Base-by-base conservation (phyloP, 2,797 vertebrate genomes). In the Melanotaenia parkinsoni region DNA sequence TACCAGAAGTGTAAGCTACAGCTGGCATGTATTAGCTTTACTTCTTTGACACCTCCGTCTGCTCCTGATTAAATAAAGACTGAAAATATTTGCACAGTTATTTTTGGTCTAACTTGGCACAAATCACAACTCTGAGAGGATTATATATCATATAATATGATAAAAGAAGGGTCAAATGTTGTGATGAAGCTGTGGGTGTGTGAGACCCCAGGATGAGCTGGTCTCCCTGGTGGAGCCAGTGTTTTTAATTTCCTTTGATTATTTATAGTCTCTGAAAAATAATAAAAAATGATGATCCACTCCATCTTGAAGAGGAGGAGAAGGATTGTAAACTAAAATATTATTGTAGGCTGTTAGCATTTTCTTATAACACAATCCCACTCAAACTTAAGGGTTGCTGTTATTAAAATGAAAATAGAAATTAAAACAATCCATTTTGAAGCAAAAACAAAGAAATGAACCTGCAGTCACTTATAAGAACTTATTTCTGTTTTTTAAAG, bases 201-300 rank as follows among this genome's bases (percentile, higher is more conserved):
- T 0, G 0, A 58, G 47, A 38, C 54, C 13, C 33, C 26, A 12
- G 60, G 50, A 14, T 68, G 63, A 81, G 12, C 3, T 73, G 37
- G 50, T 65, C 56, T 80, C 75, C 45, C 57, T 18, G 69, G 37
- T 40, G 26, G 3, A 69, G 43, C 33, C 30, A 40, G 26, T 0
- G 0, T 0, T 63, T 76, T 37, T 70, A 53, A 75, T 71, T 70
- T 74, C n/a, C 38, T 60, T 65, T 56, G 66, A 59, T 62, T 82
- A 82, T 79, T 85, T 86, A 72, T 66, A 72, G 60, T 58, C 56
- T 43, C n/a, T 47, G 60, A 69, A 58, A 62, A 72, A 63, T 68
- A 16, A 50, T 22, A 13, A 40, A 73, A 38, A 70, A 67, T 81
- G 50, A 71, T 80, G 58, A 69, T 74, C 54, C 51, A 40, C 22